Evolutionary conservation across 2,888 invertebrate species (phyloP).

Genomic region (Sipha maydis): DNA sequence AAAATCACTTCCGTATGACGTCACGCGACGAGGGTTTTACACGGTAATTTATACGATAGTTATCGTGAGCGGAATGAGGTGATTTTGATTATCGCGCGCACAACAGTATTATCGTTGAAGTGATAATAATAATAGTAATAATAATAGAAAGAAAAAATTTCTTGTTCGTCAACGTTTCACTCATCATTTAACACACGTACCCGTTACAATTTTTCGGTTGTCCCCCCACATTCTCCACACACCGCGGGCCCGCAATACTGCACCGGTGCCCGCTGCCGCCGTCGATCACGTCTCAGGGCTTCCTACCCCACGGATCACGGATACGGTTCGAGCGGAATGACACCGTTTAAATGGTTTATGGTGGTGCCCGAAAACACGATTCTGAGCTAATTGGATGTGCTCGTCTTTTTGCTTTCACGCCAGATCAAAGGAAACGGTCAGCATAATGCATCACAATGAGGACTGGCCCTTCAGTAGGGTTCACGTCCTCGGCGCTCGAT

Average conservation of each 20-base stretch:
- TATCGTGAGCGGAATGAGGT: conserved; percentile 27
- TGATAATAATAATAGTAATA: background rate
- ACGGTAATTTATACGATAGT: conserved; percentile 34
- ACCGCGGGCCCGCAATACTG: background rate
- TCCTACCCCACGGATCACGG: background rate
- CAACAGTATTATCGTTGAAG: background rate
- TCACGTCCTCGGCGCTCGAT: background rate
- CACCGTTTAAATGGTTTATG: conserved; percentile 24
- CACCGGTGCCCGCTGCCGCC: background rate
- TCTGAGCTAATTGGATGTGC: conserved; percentile 22
- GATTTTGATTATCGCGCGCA: conserved; percentile 30
- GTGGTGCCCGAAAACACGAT: background rate
- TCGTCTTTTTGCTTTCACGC: conserved; percentile 6
- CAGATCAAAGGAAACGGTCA: conserved; percentile 51
- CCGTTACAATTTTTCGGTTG: too few relatives aligned
- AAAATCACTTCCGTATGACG: conserved; percentile 51
- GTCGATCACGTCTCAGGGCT: background rate
- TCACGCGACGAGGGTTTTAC: conserved; percentile 13
- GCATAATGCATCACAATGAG: background rate
- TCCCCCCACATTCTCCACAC: too few relatives aligned
- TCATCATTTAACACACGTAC: too few relatives aligned
- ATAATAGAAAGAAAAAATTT: background rate
- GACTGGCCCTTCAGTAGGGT: background rate
- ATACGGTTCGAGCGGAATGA: background rate
- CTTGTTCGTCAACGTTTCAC: too few relatives aligned